Evolutionary conservation across 2,888 invertebrate species (phyloP), one percentile per base, ranked within the genome.

Genomic region (Spodoptera exigua): DNA sequence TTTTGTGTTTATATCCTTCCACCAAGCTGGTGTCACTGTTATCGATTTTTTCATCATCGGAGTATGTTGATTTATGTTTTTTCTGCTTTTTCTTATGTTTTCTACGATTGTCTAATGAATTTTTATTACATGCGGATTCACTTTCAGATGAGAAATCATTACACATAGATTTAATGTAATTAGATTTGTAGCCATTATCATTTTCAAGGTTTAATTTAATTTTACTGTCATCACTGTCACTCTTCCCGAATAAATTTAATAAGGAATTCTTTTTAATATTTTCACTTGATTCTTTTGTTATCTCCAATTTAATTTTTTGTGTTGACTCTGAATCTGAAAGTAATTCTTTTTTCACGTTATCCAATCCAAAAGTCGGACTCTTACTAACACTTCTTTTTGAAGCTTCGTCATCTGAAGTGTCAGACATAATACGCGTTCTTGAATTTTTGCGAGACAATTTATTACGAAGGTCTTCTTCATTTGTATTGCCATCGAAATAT

Each of bases 81-180:
- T 96, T 97, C 83, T 97, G 97, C 81, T 97, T 97, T 94, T 97
- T 97, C 88, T 97, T 97, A 82, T 97, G 97, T 82, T 97, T 97
- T 84, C 96, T 97, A 10, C 97, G 95, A 45, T 95, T 83, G 80
- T 96, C 96, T 16, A 85, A 88, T 40, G 72, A 57, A 79, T 90
- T 73, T 87, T 92, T 89, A 82, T 91, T 88, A 65, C 87, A 88
- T 63, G 89, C 83, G 39, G 88, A 91, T 84, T 95, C 95, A 76
- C 88, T 92, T 86, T 93, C 95, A 56, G 91, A 95, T 39, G 94
- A 94, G 56, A 92, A 88, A 61, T 94, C 94, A 75, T 92, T 89
- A 44, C 84, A 80, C 59, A 84, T 81, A 7, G 85, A 81, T 80
- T 91, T 91, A 5, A 81, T 65, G 63, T 83, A 89, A 52, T 76